Conservation (phyloP, 2,888 invertebrate species). For the Resseliella maxima region DNA sequence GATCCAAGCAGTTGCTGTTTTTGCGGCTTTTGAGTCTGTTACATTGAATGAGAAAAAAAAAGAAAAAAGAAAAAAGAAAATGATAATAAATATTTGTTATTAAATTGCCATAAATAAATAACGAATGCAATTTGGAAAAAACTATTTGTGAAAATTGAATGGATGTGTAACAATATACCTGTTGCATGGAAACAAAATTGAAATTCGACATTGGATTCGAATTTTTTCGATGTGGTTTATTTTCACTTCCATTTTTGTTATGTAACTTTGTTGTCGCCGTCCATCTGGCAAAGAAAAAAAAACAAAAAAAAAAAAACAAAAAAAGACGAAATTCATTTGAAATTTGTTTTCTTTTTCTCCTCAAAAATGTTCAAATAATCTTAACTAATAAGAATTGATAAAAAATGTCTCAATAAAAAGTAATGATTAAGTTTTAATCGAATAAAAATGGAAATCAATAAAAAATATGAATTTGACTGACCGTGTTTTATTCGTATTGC, state of each 20-base stretch:
- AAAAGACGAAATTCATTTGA: not conserved
- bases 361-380: too few species aligned
- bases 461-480: too few species aligned
- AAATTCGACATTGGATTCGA: conserved; percentile 32
- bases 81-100: not conserved
- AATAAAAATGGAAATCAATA: too few species aligned
- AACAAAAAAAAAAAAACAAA: not conserved
- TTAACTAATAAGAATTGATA: too few species aligned
- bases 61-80: too few species aligned
- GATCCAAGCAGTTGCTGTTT: conserved; percentile 48
- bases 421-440: too few species aligned
- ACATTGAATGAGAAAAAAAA: not conserved
- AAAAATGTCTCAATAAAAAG: too few species aligned
- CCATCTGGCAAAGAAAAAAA: not conserved
- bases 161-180: not conserved
- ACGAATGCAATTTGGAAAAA: too few species aligned
- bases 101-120: too few species aligned
- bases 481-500: conserved; percentile 66
- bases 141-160: not conserved
- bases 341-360: not conserved
- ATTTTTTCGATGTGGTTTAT: conserved; percentile 24
- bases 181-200: conserved; percentile 32
- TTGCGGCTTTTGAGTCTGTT: not conserved
- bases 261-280: not conserved
- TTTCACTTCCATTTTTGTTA: conserved; percentile 40